These are phyloP conservation scores for Solea solea DNA, from an alignment of 2,113 vertebrate species.

Conservation along the genomic window DNA sequence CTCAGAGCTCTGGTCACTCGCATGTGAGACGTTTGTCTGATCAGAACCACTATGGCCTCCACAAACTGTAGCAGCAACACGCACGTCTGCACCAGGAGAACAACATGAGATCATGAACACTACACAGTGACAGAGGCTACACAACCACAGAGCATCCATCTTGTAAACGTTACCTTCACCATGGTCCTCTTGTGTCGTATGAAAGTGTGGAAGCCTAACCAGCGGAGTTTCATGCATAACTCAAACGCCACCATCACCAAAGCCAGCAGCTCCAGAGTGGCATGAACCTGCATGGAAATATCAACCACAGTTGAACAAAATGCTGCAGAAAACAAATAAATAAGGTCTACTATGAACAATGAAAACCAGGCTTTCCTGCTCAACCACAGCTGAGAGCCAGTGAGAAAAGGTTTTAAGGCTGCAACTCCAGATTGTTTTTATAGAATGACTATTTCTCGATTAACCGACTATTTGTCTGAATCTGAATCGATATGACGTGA, in stretches of 20 bases:
- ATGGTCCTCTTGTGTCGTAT: constrained; percentile 96
- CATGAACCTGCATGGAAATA: constrained; percentile 88
- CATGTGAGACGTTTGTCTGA: constrained; percentile 94
- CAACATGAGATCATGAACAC: background rate
- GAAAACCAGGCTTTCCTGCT: too few relatives aligned
- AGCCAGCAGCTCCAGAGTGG: constrained; percentile 93
- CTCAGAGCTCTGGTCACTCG: constrained; percentile 94
- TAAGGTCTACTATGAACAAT: too few relatives aligned
- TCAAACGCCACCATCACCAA: constrained; percentile 94
- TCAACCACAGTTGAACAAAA: background rate
- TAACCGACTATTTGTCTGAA: too few relatives aligned
- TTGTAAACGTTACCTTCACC: constrained; percentile 87
- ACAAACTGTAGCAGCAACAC: constrained; percentile 94
- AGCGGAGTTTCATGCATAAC: constrained; percentile 95
- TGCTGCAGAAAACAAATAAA: too few relatives aligned
- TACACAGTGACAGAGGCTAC: background rate
- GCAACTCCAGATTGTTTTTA: too few relatives aligned
- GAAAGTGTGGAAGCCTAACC: constrained; percentile 95
- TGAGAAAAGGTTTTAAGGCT: too few relatives aligned
- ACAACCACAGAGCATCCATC: background rate
- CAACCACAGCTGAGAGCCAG: too few relatives aligned
- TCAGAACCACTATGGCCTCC: constrained; percentile 95
- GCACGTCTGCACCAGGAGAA: constrained; percentile 79
- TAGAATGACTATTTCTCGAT: too few relatives aligned
- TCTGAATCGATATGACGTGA: too few relatives aligned